phyloP scores from a whole-genome alignment of 2,797 vertebrate species.

The Mergus octosetaceus region DNA sequence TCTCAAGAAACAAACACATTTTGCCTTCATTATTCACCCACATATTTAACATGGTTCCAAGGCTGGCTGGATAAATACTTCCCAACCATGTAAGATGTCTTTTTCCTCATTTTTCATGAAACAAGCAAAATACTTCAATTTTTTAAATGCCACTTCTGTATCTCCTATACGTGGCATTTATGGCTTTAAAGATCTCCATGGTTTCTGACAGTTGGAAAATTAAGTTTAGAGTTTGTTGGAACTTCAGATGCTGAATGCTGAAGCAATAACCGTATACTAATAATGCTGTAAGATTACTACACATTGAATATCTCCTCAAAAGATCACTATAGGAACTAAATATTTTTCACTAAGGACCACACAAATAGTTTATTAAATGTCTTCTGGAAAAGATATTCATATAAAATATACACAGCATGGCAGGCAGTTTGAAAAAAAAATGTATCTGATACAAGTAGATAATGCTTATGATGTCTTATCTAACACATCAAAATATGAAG shows the following conservation, averaged over 20 bases:
- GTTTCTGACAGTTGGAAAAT: background rate
- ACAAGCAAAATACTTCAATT: background rate
- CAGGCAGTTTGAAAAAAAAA: background rate
- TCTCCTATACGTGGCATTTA: background rate
- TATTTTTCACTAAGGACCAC: background rate
- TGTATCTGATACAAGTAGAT: background rate
- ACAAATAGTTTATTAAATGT: background rate
- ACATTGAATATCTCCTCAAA: background rate
- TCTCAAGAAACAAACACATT: background rate
- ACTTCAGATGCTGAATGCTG: background rate
- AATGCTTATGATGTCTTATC: background rate
- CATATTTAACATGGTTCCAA: background rate
- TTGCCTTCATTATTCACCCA: slow-evolving; percentile 19
- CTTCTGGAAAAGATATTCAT: background rate
- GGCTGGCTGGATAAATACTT: background rate
- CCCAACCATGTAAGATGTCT: background rate
- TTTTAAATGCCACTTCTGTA: background rate
- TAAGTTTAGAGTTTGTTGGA: background rate
- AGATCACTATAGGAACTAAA: background rate
- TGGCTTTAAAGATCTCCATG: background rate
- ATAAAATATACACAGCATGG: background rate
- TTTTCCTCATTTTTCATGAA: background rate
- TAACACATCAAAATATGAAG: background rate
- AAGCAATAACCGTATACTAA: background rate
- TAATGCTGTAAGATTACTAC: background rate